A percentile compares a stretch with the other conserved stretches of the same genome.
Conservation (phyloP, 2,113 vertebrate species). For the Nyctibius bracteatus region DNA sequence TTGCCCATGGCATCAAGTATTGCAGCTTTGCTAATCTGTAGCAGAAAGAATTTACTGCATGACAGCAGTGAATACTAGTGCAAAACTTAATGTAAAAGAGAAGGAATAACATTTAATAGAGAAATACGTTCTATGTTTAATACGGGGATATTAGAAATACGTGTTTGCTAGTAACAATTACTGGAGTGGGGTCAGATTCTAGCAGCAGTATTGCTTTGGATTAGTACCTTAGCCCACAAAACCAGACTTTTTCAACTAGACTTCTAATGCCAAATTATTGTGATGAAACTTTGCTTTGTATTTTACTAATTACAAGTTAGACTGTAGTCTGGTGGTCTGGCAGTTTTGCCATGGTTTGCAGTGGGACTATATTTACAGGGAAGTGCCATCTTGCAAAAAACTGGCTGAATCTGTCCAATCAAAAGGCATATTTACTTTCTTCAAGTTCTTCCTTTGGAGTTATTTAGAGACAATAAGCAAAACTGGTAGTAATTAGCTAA, state of each 20-base stretch:
- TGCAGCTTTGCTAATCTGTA: slow-evolving; percentile 1
- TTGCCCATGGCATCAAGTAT: background rate
- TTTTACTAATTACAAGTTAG: background rate
- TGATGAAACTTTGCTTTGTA: background rate
- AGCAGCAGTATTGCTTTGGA: background rate
- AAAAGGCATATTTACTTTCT: background rate
- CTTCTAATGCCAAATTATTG: background rate
- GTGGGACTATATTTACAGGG: background rate
- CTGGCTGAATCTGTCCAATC: background rate
- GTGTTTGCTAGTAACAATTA: background rate
- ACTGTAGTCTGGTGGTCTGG: background rate
- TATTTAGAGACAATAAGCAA: background rate
- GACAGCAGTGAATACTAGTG: background rate
- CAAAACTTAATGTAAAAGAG: background rate
- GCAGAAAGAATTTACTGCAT: slow-evolving; percentile 17
- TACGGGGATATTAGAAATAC: background rate
- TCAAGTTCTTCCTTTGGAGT: background rate
- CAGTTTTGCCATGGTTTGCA: background rate
- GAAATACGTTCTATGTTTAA: background rate
- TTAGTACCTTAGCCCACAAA: background rate
- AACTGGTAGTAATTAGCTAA: background rate
- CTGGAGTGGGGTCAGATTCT: background rate
- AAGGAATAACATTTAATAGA: background rate
- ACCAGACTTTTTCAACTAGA: background rate
- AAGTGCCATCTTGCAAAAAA: background rate